Evolutionary conservation across 2,113 vertebrate species (phyloP).

Genomic region (Oreocharis arfaki): DNA sequence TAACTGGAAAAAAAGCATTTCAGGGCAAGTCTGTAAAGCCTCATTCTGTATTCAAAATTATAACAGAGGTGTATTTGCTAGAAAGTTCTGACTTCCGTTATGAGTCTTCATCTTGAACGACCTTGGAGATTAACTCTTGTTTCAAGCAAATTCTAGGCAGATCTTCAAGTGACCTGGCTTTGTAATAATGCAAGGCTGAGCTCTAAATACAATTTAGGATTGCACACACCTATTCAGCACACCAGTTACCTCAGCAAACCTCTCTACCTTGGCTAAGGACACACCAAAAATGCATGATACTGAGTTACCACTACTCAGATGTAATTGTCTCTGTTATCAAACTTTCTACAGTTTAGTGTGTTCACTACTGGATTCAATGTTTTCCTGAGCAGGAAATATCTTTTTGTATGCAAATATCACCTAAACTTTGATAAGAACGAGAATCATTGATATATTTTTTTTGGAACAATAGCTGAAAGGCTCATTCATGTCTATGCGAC

Average conservation of each 20-base stretch:
- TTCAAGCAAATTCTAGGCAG: background rate
- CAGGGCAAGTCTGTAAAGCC: background rate
- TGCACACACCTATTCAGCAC: background rate
- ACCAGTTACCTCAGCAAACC: background rate
- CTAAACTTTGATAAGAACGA: background rate
- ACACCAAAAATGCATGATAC: background rate
- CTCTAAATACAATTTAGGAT: background rate
- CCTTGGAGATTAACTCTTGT: background rate
- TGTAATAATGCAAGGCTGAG: background rate
- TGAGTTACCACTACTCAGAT: background rate
- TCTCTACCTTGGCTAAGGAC: background rate
- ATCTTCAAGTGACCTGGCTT: background rate
- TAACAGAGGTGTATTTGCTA: background rate
- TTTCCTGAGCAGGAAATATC: background rate
- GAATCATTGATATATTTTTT: background rate
- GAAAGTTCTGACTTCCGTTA: background rate
- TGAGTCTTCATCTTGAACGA: background rate
- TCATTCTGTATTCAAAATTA: background rate
- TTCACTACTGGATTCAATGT: background rate
- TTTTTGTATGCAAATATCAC: background rate
- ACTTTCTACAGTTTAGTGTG: background rate
- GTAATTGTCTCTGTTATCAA: background rate
- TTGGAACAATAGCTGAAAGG: background rate
- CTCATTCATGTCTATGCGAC: background rate
- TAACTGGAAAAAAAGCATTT: background rate